These are phyloP conservation scores for Drosophila demipolita DNA, from an alignment of 2,888 invertebrate genomes.

Conservation along the genomic window DNA sequence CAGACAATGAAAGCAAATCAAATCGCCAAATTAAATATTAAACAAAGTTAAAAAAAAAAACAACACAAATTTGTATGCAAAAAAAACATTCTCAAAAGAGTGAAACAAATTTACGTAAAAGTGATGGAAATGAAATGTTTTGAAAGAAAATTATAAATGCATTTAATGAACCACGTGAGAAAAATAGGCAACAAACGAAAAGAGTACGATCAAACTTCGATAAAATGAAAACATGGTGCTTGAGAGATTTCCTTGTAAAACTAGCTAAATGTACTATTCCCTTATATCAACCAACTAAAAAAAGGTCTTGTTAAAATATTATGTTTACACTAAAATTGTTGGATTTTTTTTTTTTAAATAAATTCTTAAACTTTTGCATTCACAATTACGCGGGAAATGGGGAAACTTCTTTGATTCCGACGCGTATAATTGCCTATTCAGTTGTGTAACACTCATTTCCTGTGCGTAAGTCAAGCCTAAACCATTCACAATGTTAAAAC, in stretches of 20 bases:
- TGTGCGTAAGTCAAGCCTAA: conserved; percentile 7
- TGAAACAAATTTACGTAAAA: conserved; percentile 21
- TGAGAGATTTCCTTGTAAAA: conserved; percentile 60
- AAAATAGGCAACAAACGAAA: conserved; percentile 4
- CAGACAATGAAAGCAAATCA: conserved; percentile 47
- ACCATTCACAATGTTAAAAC: conserved; percentile 43
- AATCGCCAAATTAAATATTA: conserved; percentile 66
- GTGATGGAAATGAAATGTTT: conserved; percentile 17
- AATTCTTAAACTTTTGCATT: conserved; percentile 5
- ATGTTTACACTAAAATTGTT: conserved; percentile 1
- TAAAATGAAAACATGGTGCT: conserved; percentile 63
- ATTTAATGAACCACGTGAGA: conserved; percentile 28
- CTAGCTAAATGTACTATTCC: conserved; percentile 32
- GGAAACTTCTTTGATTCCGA: conserved; percentile 2
- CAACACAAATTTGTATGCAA: conserved; percentile 20
- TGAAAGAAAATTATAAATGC: conserved; percentile 37
- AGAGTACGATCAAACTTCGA: conserved; percentile 25
- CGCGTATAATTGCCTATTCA: conserved; percentile 1
- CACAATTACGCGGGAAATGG: conserved; percentile 7
- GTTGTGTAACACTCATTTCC: conserved; percentile 6
- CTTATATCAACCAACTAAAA: neutral
- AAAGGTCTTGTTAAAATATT: conserved; percentile 28
- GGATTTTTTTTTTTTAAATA: neutral
- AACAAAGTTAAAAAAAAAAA: neutral
- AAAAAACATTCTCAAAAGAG: conserved; percentile 25